Conservation (phyloP, 2,113 vertebrate genomes). For the Ailuropoda melanoleuca region DNA sequence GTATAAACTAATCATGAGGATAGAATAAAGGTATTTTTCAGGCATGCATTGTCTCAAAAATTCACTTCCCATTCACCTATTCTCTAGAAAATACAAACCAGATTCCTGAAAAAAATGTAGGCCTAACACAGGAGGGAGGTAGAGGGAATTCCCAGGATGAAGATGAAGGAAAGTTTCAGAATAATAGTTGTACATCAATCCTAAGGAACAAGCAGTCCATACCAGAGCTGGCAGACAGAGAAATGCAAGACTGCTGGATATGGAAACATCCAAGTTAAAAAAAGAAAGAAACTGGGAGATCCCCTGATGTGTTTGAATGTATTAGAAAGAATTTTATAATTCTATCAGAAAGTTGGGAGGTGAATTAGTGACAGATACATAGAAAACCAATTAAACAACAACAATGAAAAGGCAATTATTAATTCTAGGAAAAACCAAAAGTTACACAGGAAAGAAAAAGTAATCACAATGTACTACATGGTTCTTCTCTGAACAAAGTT, state of each 20-base stretch:
- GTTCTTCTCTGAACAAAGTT: not conserved
- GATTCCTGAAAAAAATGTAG: not conserved
- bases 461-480: not conserved
- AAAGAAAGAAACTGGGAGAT: not conserved
- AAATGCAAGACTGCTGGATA: not conserved
- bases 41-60: not conserved
- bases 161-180: not conserved
- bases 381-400: not conserved
- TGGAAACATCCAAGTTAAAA: not conserved
- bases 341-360: not conserved
- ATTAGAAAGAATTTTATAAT: not conserved
- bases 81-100: not conserved
- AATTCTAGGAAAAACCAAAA: conserved; percentile 5
- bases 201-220: not conserved
- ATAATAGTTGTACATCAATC: not conserved
- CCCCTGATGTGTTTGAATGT: not conserved
- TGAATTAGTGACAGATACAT: not conserved
- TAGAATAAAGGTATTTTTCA: not conserved
- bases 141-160: not conserved
- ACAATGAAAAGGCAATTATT: not conserved
- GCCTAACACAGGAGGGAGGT: not conserved
- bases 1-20: not conserved
- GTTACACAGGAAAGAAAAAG: not conserved
- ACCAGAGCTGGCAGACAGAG: not conserved
- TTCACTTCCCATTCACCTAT: not conserved